phyloP scores from a whole-genome alignment of 1,140 invertebrate species.

The Microplitis mediator region DNA sequence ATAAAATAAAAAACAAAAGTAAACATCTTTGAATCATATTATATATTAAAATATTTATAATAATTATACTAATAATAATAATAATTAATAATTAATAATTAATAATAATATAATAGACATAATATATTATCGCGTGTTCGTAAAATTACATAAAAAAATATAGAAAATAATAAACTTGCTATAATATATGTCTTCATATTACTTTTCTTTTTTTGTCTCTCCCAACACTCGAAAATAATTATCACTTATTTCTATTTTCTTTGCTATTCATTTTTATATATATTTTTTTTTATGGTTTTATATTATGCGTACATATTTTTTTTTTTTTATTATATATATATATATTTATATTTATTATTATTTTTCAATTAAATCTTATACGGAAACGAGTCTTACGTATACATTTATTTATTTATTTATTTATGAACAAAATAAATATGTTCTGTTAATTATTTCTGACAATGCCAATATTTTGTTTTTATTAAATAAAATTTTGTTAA shows the following conservation, averaged over 20 bases:
- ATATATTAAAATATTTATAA: constrained; percentile 62
- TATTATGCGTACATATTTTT: neutral
- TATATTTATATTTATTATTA: constrained; percentile 18
- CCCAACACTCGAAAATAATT: constrained; percentile 30
- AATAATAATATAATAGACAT: constrained; percentile 40
- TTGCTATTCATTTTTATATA: neutral
- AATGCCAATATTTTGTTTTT: neutral
- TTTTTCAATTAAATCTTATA: neutral
- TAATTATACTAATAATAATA: constrained; percentile 44
- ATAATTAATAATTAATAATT: no score
- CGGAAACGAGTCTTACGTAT: constrained; percentile 6
- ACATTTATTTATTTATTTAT: constrained; percentile 6
- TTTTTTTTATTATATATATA: constrained; percentile 18
- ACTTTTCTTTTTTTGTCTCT: constrained; percentile 33
- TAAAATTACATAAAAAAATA: constrained; percentile 64
- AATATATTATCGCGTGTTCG: constrained; percentile 59
- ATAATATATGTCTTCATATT: constrained; percentile 38
- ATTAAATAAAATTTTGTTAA: neutral
- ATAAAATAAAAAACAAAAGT: constrained; percentile 53
- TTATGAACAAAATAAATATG: neutral
- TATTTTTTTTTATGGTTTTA: constrained; percentile 33
- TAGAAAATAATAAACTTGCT: constrained; percentile 61
- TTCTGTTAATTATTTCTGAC: neutral
- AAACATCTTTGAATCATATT: constrained; percentile 58
- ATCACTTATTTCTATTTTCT: neutral